Base-by-base conservation (phyloP, 2,113 vertebrate genomes). In the Daubentonia madagascariensis region DNA sequence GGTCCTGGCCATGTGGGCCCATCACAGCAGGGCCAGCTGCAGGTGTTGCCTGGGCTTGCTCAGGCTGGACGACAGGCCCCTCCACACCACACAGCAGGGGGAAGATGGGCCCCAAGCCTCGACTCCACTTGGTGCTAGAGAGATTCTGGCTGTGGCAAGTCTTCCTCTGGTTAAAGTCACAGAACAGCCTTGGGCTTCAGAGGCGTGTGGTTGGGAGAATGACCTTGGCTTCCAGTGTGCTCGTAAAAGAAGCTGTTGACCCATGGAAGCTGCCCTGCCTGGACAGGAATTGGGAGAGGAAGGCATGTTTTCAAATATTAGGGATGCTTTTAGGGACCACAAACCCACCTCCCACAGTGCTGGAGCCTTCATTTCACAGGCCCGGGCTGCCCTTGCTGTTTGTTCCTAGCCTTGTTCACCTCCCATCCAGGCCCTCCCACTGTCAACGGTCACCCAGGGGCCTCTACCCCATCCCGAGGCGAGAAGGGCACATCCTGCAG, bases 21-120 rank as follows among this genome's bases (percentile, higher is more conserved):
- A 16, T 3, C 8, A 25, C 8, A 22, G 13, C 0, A 28, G 45
- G n/a, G 17, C 0, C 0, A 70, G 8, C 2, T 5, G 5, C 0
- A 12, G 32, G 67, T 8, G 2, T 9, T 9, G 4, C 22, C 18
- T 67, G 57, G 18, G n/a, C 5, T 10, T 25, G 59, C 59, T 70
- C 20, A 28, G 23, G 61, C 16, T 76, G 45, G 23, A 22, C 18
- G 20, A 30, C n/a, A 48, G 57, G 32, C 4, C 17, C 5, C 7
- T 8, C 13, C 5, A 0, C 3, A 1, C 2, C 9, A 8, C 1
- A 0, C 2, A 6, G 16, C 13, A 3, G 4, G 1, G 45, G 73
- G 10, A 54, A 76, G 54, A 67, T 0, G 0, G 79, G 16, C 8
- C 5, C 22, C 40, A 40, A 25, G 40, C 0, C 48, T 22, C 0